Evolutionary conservation across 2,113 vertebrate genomes (phyloP).

Genomic region (Apodemus speciosus): DNA sequence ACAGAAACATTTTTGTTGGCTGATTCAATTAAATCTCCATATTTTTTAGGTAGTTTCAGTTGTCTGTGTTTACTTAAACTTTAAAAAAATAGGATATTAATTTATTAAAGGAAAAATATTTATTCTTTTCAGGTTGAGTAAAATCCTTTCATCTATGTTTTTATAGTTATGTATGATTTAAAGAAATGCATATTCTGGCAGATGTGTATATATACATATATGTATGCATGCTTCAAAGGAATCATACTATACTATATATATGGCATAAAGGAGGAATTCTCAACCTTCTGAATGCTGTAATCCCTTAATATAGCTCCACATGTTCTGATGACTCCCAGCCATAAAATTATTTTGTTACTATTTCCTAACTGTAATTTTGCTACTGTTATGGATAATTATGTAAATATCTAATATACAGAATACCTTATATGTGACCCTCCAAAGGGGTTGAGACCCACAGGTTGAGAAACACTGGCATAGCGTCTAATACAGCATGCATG

Average conservation of each 20-base stretch:
- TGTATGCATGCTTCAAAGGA: background rate
- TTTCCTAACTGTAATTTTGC: background rate
- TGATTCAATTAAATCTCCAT: background rate
- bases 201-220: background rate
- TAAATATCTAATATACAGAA: background rate
- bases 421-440: background rate
- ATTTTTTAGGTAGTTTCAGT: background rate
- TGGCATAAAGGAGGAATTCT: background rate
- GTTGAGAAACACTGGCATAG: background rate
- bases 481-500: background rate
- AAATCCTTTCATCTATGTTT: background rate
- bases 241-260: background rate
- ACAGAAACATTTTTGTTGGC: background rate
- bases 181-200: conserved; percentile 20
- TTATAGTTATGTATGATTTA: conserved; percentile 41
- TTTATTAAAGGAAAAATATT: conserved; percentile 30
- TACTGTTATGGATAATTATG: background rate
- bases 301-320: background rate
- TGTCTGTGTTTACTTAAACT: conserved; percentile 16
- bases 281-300: background rate
- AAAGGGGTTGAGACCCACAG: background rate
- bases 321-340: background rate
- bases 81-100: conserved; percentile 15
- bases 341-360: background rate
- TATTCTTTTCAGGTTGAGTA: background rate